Percentiles rank a stretch among this genome's conserved stretches.
Conservation (phyloP, 1,140 invertebrate species). For the Mycetomoellerius zeteki region DNA sequence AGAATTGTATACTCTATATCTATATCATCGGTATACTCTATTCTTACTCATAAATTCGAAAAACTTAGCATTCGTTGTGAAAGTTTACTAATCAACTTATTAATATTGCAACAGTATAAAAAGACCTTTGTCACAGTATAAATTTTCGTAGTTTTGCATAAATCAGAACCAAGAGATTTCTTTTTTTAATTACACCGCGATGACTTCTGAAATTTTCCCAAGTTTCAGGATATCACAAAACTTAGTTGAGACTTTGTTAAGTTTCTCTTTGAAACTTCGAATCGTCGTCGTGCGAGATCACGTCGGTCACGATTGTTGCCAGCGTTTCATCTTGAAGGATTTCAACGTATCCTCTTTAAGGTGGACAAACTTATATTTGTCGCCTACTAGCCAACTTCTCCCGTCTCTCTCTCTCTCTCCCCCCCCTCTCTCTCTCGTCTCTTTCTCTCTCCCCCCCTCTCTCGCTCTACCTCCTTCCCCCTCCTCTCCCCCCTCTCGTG, state of each 20-base stretch:
- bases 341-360: constrained; percentile 35
- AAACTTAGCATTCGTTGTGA: not conserved
- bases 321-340: not conserved
- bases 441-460: too few relatives aligned
- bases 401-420: too few relatives aligned
- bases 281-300: not conserved
- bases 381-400: not conserved
- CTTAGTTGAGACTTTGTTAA: constrained; percentile 46
- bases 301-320: constrained; percentile 53
- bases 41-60: not conserved
- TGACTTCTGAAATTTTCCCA: constrained; percentile 2
- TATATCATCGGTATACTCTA: too few relatives aligned
- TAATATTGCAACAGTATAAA: constrained; percentile 4
- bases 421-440: too few relatives aligned
- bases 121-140: not conserved
- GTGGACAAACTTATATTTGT: constrained; percentile 22
- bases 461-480: too few relatives aligned
- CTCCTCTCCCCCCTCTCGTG: too few relatives aligned
- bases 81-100: not conserved
- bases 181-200: constrained; percentile 29
- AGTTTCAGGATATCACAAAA: constrained; percentile 51
- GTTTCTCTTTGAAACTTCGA: constrained; percentile 31
- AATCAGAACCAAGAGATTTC: not conserved
- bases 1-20: too few relatives aligned
- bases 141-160: constrained; percentile 4